Percentiles rank a stretch among this genome's conserved stretches.
phyloP scores from a whole-genome alignment of 2,888 invertebrate genomes.

The Chromoteleia sp. region DNA sequence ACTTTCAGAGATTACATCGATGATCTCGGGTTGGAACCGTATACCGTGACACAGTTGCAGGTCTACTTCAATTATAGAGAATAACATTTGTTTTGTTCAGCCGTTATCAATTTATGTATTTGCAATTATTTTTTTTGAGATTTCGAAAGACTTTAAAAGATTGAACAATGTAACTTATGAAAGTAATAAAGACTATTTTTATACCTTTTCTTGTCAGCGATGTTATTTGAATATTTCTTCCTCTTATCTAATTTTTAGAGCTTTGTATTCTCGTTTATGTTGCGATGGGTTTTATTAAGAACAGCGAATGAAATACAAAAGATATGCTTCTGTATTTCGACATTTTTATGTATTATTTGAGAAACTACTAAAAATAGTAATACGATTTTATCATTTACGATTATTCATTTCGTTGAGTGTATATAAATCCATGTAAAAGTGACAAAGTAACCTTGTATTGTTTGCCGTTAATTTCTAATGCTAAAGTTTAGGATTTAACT shows the following conservation, averaged over 20 bases:
- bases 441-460: not conserved
- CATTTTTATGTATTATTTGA: no score
- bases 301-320: no score
- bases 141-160: not conserved
- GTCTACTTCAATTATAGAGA: slow-evolving; percentile 88
- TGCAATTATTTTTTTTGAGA: not conserved
- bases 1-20: slow-evolving; percentile 89
- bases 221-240: not conserved
- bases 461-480: not conserved
- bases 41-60: slow-evolving; percentile 87
- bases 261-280: no score
- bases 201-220: not conserved
- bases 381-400: not conserved
- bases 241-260: not conserved
- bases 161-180: slow-evolving; percentile 2
- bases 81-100: slow-evolving; percentile 76
- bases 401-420: slow-evolving; percentile 2
- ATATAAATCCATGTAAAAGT: not conserved
- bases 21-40: slow-evolving; percentile 88
- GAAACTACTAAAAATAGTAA: not conserved
- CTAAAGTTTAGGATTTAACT: not conserved
- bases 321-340: no score
- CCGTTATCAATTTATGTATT: no score
- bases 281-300: no score
- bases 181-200: not conserved